These are phyloP conservation scores for Ladona fulva DNA, from an alignment of 1,140 invertebrate genomes.

Conservation along the genomic window DNA sequence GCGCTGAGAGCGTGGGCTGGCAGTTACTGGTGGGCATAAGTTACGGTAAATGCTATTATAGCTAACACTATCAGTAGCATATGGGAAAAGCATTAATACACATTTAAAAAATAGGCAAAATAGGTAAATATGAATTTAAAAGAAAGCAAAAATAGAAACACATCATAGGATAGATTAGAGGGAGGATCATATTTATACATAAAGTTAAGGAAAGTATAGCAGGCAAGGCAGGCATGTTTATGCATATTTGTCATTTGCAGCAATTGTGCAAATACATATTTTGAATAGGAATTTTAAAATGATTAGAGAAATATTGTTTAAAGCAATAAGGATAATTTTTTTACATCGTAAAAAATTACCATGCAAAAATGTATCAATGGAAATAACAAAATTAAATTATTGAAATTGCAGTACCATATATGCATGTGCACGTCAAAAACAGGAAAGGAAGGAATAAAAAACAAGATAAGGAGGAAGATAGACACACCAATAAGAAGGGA, in stretches of 20 bases:
- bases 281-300: too few relatives aligned
- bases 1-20: background rate
- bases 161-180: background rate
- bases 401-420: background rate
- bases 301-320: too few relatives aligned
- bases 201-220: background rate
- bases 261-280: too few relatives aligned
- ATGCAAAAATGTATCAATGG: background rate
- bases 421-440: background rate
- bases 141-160: background rate
- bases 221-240: background rate
- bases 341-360: background rate
- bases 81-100: background rate
- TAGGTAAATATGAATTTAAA: background rate
- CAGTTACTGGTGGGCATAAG: background rate
- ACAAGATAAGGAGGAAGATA: background rate
- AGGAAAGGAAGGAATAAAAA: background rate
- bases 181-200: background rate
- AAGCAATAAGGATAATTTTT: too few relatives aligned
- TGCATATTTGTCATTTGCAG: too few relatives aligned
- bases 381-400: background rate
- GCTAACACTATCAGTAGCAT: background rate
- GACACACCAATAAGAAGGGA: background rate
- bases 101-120: background rate
- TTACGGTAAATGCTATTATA: background rate